Base-by-base conservation (phyloP, 1,140 invertebrate species). In the Cardiocondyla obscurior region DNA sequence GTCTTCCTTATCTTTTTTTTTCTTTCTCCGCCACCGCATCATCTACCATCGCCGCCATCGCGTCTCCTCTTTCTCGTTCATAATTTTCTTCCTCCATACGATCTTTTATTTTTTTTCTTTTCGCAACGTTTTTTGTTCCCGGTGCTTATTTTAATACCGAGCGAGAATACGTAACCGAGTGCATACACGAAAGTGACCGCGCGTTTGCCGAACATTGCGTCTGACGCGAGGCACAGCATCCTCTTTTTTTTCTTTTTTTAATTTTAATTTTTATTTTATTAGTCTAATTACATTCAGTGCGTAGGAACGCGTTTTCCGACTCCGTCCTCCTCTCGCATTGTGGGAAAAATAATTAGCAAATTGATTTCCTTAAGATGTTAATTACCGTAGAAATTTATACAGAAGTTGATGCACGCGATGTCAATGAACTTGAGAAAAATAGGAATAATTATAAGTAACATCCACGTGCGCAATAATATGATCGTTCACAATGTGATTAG, bases 51-150 rank as follows among this genome's bases (percentile, higher is more conserved):
- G 77, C 81, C 46, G 74, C 81, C 65, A 70, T 64, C 67, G 16
- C 57, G 46, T 69, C 64, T 83, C 86, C 39, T 83, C 86, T 30
- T 73, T 49, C 74, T 82, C 79, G 74, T 62, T 87, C 82, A 58
- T 83, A 77, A 83, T 73, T 67, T 69, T 82, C 70, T 62, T 77
- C 69, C 10, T 82, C 42, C 60, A 28, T 49, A n/a, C n/a, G n/a
- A n/a, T n/a, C n/a, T n/a, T n/a, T n/a, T n/a, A n/a, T n/a, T n/a
- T n/a, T 19, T 19, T 22, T 55, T 60, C 28, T 76, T 51, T 46
- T 39, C 36, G n/a, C 49, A 39, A 30, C 28, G 10, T 8, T 79
- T 83, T 46, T 64, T 82, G 19, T 16, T n/a, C 16, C 33, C 30
- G 39, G 7, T 53, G 60, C 65, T 87, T 79, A 69, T 86, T 86